Evolutionary conservation across 1,140 invertebrate genomes (phyloP), one percentile per base, ranked within the genome.

Genomic region (Papilio aristodemus): DNA sequence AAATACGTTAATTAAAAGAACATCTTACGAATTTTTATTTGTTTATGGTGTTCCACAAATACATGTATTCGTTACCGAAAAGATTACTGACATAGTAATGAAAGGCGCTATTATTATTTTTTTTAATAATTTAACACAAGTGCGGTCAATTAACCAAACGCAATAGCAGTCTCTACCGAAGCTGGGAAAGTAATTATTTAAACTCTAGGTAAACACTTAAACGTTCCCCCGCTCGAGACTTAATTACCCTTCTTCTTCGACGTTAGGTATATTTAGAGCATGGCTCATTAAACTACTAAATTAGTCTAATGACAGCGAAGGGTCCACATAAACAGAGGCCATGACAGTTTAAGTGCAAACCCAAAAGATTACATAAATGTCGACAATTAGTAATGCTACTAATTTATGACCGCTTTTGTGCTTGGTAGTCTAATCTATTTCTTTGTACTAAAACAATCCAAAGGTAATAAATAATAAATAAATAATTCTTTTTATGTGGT

Each of bases 211-310:
- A 66, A 46, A 66, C 41, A 50, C 7, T 50, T 11, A 37, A 46
- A 66, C 43, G 41, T 37, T 66, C 7, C 43, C 43, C 63, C 32
- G 36, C 36, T 66, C 36, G 0, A 25, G 14, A 46, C 63, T 66
- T 66, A 66, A 66, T 50, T 66, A 66, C 63, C 63, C 32, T 62
- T 38, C 62, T 46, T 27, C 63, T 66, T 66, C 25, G 27, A 46
- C 41, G 41, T 36, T 66, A 43, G 63, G 63, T 66, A 66, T 36
- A 66, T 66, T 50, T 66, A 66, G 63, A 46, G 41, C 63, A 25
- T 27, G 63, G 41, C 63, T 66, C 63, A 66, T 66, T 66, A 50
- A 66, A 66, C 63, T 66, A 66, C 63, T 50, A 66, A 66, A 66
- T 66, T 66, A 66, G 63, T 36, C 41, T 32, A 46, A 46, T 13